phyloP scores from a whole-genome alignment of 92 coral and sea anemone genomes.

The Phenganax stokvisi region DNA sequence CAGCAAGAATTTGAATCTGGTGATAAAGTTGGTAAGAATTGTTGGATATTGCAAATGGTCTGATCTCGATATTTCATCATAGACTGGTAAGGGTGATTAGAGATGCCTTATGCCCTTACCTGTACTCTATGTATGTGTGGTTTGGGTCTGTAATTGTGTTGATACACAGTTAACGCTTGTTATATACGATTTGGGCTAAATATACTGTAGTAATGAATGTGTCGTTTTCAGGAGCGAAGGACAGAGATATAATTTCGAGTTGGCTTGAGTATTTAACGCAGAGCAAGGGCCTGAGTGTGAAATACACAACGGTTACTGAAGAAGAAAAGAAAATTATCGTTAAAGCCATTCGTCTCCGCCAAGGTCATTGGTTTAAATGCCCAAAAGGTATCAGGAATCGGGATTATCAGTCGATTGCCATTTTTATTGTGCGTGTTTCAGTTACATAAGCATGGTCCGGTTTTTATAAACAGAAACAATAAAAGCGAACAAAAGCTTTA shows the following conservation, averaged over 20 bases:
- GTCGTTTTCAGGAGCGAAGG: not conserved
- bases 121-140: no score
- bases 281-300: constrained; percentile 31
- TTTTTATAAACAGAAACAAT: not conserved
- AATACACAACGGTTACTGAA: constrained; percentile 51
- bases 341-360: constrained; percentile 63
- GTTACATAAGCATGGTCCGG: not conserved
- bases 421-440: not conserved
- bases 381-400: constrained; percentile 58
- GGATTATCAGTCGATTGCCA: no score
- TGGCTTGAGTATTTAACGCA: constrained; percentile 8
- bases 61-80: no score
- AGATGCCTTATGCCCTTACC: no score
- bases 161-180: no score
- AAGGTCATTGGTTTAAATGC: constrained; percentile 93
- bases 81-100: no score
- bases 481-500: not conserved
- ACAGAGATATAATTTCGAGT: not conserved
- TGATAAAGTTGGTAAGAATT: constrained; percentile 45
- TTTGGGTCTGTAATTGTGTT: no score
- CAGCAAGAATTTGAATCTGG: no score
- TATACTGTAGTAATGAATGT: no score
- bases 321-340: constrained; percentile 68
- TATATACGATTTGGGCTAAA: not conserved
- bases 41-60: not conserved